Conservation (phyloP, 2,888 invertebrate genomes). For the Endotricha flammealis region DNA sequence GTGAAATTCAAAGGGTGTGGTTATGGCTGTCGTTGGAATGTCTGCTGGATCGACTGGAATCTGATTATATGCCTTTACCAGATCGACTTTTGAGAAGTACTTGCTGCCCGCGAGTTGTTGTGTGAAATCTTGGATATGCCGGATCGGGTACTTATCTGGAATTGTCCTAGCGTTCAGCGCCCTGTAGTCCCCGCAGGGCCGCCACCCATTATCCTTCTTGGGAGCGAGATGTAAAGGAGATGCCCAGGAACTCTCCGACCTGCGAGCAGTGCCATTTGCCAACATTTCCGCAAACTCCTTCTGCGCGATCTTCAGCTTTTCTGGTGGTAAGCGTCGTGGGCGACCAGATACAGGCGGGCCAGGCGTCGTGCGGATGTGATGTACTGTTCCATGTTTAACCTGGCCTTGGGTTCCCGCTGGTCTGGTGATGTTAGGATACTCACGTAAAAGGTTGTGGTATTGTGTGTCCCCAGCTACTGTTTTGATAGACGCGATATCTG, state of each 20-base stretch:
- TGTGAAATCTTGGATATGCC: not conserved
- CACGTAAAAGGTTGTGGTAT: not conserved
- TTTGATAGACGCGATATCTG: no score
- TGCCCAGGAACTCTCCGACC: not conserved
- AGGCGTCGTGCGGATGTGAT: not conserved
- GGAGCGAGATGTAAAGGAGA: not conserved
- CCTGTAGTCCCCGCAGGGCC: slow-evolving; percentile 3
- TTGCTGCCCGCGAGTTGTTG: not conserved
- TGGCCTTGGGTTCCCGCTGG: no score
- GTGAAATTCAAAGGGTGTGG: no score
- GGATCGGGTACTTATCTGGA: not conserved
- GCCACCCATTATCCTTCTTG: slow-evolving; percentile 4
- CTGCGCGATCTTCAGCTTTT: no score
- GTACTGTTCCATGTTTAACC: no score
- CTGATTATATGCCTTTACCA: not conserved
- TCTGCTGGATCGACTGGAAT: not conserved
- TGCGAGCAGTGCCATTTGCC: not conserved
- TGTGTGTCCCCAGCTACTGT: no score
- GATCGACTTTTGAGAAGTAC: not conserved
- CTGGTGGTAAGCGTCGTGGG: no score
- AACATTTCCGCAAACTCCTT: not conserved
- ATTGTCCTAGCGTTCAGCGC: not conserved
- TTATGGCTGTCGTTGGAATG: not conserved
- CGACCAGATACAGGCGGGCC: no score
- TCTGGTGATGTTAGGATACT: no score